Evolutionary conservation across 2,797 vertebrate species (phyloP).

Genomic region (Hybognathus amarus): DNA sequence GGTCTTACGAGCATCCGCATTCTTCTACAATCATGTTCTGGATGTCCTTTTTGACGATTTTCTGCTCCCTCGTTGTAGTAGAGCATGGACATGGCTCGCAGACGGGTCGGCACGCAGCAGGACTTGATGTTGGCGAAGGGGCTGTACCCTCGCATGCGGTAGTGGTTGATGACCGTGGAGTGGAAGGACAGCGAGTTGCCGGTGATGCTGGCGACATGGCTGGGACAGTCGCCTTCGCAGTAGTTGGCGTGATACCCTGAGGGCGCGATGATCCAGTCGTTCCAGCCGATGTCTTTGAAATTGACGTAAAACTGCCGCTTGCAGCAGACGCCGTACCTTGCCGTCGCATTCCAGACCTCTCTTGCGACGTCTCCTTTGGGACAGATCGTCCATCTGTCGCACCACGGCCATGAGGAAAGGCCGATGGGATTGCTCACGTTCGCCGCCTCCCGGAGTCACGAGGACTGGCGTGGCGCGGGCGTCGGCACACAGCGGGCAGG

Average conservation of each 20-base stretch:
- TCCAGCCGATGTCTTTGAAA: slow-evolving; percentile 99
- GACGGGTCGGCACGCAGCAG: slow-evolving; percentile 94
- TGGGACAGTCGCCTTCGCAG: slow-evolving; percentile 97
- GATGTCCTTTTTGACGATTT: slow-evolving; percentile 99
- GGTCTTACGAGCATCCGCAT: slow-evolving; percentile 91
- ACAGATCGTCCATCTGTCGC: slow-evolving; percentile 81
- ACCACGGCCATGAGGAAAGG: slow-evolving; percentile 96
- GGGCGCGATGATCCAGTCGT: slow-evolving; percentile 98
- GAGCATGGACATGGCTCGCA: slow-evolving; percentile 98
- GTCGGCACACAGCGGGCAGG: slow-evolving; percentile 89
- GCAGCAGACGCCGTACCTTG: slow-evolving; percentile 95
- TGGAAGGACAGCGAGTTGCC: slow-evolving; percentile 95
- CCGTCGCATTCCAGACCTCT: slow-evolving; percentile 95
- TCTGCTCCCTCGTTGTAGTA: slow-evolving; percentile 98
- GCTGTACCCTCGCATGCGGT: slow-evolving; percentile 92
- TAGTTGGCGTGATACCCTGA: slow-evolving; percentile 97
- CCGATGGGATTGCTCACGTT: slow-evolving; percentile 91
- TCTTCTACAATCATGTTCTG: slow-evolving; percentile 99
- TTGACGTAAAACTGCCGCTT: slow-evolving; percentile 96
- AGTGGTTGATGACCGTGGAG: slow-evolving; percentile 97
- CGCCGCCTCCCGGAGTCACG: slow-evolving; percentile 69
- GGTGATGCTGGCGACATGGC: slow-evolving; percentile 90
- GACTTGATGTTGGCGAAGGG: slow-evolving; percentile 95
- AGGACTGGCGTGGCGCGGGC: slow-evolving; percentile 85
- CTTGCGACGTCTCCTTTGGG: slow-evolving; percentile 81